Conservation (phyloP, 2,113 vertebrate genomes). For the Gymnobelideus leadbeateri region DNA sequence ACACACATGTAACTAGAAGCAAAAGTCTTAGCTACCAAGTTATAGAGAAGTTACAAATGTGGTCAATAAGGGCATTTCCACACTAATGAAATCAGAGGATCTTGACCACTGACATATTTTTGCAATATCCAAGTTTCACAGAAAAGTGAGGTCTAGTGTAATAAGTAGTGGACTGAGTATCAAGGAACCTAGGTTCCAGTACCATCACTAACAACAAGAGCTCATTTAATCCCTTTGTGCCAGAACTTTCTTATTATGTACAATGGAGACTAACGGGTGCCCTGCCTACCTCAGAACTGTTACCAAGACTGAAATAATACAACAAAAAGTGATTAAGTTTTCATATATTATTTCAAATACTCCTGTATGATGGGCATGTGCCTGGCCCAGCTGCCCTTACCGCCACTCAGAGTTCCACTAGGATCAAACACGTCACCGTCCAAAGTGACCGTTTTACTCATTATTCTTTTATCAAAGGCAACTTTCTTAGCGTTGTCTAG, state of each 20-base stretch:
- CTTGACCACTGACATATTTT: background rate
- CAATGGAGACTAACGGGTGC: background rate
- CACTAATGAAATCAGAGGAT: background rate
- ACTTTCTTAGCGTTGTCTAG: slow-evolving; percentile 95
- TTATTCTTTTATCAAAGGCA: slow-evolving; percentile 93
- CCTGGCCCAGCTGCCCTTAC: slow-evolving; percentile 75
- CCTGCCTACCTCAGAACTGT: background rate
- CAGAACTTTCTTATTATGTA: background rate
- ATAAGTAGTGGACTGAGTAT: background rate
- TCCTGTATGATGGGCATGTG: background rate
- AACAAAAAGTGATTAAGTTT: background rate
- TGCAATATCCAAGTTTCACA: background rate
- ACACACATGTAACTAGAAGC: background rate
- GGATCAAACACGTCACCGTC: slow-evolving; percentile 96
- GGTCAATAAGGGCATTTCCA: background rate
- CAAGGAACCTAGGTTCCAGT: background rate
- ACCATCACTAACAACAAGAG: background rate
- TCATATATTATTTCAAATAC: background rate
- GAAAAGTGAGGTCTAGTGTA: background rate
- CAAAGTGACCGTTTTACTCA: slow-evolving; percentile 93
- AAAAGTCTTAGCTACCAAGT: background rate
- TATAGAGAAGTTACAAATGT: background rate
- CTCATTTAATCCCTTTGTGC: background rate
- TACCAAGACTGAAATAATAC: background rate
- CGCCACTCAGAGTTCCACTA: slow-evolving; percentile 96